phyloP scores from a whole-genome alignment of 1,140 invertebrate genomes.

The Tetramorium simillimum region DNA sequence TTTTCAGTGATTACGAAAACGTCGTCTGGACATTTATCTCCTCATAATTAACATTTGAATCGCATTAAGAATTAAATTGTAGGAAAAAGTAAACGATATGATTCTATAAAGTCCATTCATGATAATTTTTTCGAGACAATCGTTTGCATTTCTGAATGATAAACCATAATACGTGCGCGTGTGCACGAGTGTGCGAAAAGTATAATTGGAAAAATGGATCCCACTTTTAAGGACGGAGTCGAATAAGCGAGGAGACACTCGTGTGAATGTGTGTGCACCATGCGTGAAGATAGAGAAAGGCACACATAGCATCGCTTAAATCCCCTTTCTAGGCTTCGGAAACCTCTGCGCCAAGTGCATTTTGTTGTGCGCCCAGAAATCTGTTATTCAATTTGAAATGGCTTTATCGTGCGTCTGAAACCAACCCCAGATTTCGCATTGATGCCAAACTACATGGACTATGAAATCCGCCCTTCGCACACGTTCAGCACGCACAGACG shows the following conservation, averaged over 20 bases:
- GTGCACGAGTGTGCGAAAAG: background rate
- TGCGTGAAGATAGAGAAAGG: slow-evolving; percentile 58
- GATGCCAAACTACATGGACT: slow-evolving; percentile 75
- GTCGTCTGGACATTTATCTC: background rate
- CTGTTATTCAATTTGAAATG: slow-evolving; percentile 76
- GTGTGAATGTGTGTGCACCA: slow-evolving; percentile 14
- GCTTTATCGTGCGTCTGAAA: slow-evolving; percentile 73
- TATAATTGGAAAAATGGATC: slow-evolving; percentile 21
- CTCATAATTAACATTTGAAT: background rate
- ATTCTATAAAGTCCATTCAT: background rate
- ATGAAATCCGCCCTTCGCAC: slow-evolving; percentile 71
- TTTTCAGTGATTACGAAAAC: background rate
- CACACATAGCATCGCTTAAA: slow-evolving; percentile 62
- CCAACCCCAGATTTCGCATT: slow-evolving; percentile 74
- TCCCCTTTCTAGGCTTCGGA: slow-evolving; percentile 69
- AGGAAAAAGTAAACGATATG: background rate
- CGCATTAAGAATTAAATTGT: background rate
- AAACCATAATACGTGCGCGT: background rate
- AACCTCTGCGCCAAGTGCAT: slow-evolving; percentile 72
- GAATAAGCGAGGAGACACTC: background rate
- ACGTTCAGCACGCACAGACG: slow-evolving; percentile 36
- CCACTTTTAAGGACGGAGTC: background rate
- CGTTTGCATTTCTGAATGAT: background rate
- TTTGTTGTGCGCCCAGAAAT: slow-evolving; percentile 76
- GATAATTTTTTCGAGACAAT: background rate